Evolutionary conservation across 2,888 invertebrate species (phyloP), one percentile per base, ranked within the genome.

Genomic region (Scaptomyza parva): DNA sequence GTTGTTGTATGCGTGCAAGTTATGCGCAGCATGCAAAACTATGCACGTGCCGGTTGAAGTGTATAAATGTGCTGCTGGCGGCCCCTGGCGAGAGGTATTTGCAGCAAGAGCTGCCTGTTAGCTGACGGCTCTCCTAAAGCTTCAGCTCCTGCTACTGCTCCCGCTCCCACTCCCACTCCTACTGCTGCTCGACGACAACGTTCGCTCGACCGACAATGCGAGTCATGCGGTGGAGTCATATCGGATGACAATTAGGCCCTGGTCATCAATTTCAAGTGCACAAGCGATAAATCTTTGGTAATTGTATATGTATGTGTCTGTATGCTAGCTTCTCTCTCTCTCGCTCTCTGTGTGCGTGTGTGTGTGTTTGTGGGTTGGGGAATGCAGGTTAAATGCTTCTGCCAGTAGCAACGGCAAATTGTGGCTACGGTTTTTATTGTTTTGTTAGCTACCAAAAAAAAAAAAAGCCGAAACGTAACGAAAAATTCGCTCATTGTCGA

Each of bases 251-350:
- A 84, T 84, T 84, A 84, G 84, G 84, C 84, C 88, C 84, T 88
- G 84, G 84, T 88, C 84, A 84, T 84, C 89, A 84, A 84, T 84
- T 84, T 68, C 84, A 88, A 84, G 86, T 84, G 84, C 84, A 88
- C 89, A 88, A 70, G 88, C 84, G 88, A 84, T 84, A 84, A 84
- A 84, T 84, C 89, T 88, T 87, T 76, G 70, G 89, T 84, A 88
- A 88, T 88, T 84, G 88, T 84, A 65, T 74, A 53, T 63, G 64
- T 74, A 50, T 68, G 53, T 44, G 51, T 57, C 1, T 35, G 26
- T 47, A 59, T 50, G 54, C n/a, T 48, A 24, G 43, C 9, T 55
- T 33, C 59, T 12, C 12, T 11, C 54, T 61, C 41, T 48, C n/a
- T 6, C n/a, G 4, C 33, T 6, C 14, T 48, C 18, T 43, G 28